Evolutionary conservation across 2,888 invertebrate genomes (phyloP), one percentile per base, ranked within the genome.

Genomic region (Agrotis clavis): DNA sequence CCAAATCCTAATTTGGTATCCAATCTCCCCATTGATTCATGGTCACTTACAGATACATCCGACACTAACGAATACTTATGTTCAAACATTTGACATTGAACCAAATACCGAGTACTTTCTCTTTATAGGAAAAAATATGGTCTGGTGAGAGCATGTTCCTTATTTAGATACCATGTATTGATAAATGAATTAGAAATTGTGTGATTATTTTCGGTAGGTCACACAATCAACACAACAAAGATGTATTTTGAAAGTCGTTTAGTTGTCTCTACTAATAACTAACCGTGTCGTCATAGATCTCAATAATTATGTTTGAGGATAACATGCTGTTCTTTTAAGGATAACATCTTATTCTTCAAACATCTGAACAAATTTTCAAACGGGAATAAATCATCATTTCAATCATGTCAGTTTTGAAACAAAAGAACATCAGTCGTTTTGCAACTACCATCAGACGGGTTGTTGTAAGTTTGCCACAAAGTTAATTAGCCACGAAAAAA

Each of bases 1-100:
- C 88, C 41, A 41, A 41, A 41, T 90, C 93, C 92, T 89, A 91
- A 92, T 93, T 91, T 90, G 92, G 92, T 84, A 86, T 87, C 86
- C 87, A 87, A 87, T 88, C 88, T 74, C 67, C 62, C 81, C 86
- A 88, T 88, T 89, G 90, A 88, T 88, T 90, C 86, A 81, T 84
- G 81, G 73, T 76, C 82, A 84, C 83, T 87, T 85, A 88, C 87
- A 77, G 80, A 77, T 85, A 81, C 86, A 83, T 83, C 84, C 83
- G 85, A 88, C 86, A 71, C 77, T 86, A 90, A 89, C 86, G 88
- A 89, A 87, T 86, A 82, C 81, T 80, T 82, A 85, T 81, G 63
- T 54, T 82, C 68, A 71, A 74, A 59, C 64, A 67, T 83, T 81
- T 66, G 81, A 81, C 84, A 77, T 82, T 74, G 72, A 71, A 77